These are phyloP conservation scores for Apistogramma diplotaenia DNA, from an alignment of 2,113 vertebrate species.

Conservation along the genomic window DNA sequence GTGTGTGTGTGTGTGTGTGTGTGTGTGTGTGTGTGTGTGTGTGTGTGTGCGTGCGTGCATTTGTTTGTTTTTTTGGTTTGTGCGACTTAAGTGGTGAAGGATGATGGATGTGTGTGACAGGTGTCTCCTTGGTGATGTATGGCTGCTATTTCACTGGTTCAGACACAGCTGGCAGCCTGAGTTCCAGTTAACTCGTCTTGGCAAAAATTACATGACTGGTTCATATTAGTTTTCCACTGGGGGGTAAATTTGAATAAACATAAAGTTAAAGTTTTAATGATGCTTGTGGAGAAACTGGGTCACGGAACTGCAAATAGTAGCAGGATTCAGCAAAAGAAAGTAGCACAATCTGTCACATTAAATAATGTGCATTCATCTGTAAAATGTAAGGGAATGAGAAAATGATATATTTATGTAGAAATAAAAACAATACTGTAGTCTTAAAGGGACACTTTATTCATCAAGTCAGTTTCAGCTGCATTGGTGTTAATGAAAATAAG, in stretches of 20 bases:
- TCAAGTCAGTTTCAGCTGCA: no score
- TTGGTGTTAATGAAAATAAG: no score
- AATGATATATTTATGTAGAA: not conserved
- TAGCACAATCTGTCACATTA: not conserved
- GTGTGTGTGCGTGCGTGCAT: not conserved
- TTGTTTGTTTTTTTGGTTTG: not conserved
- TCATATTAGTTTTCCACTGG: constrained; percentile 7
- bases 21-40: not conserved
- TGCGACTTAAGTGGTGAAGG: constrained; percentile 17
- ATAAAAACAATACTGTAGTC: not conserved
- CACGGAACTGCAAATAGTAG: constrained; percentile 12
- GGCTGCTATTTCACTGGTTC: constrained; percentile 25
- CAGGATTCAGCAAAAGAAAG: not conserved
- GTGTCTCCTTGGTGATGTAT: constrained; percentile 56
- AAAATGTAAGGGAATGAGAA: not conserved
- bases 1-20: not conserved
- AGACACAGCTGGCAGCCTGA: not conserved
- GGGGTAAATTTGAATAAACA: constrained; percentile 20
- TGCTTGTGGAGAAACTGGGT: constrained; percentile 36
- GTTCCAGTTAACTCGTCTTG: not conserved
- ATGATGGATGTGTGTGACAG: constrained; percentile 56
- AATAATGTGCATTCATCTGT: not conserved
- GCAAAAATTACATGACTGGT: not conserved
- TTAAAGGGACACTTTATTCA: not conserved
- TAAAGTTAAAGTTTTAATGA: constrained; percentile 46